These are phyloP conservation scores for Cotesia congregata DNA, from an alignment of 2,888 invertebrate genomes.

Conservation along the genomic window DNA sequence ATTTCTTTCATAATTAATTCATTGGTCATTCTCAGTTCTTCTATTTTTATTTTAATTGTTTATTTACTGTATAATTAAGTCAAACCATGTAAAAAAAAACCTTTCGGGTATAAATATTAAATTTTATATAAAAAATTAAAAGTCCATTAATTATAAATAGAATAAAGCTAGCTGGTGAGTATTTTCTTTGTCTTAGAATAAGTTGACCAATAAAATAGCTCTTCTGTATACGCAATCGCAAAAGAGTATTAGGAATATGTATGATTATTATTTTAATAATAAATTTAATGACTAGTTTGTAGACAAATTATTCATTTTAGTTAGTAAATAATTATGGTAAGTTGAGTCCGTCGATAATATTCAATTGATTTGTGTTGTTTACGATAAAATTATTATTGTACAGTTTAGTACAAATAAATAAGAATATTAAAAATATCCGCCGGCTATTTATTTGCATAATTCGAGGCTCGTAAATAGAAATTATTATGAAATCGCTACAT, in stretches of 20 bases:
- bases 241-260: no score
- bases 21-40: background rate
- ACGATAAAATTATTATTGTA: background rate
- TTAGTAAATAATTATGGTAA: no score
- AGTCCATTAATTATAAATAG: background rate
- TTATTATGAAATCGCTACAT: background rate
- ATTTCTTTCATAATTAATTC: constrained; percentile 9
- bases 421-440: background rate
- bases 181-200: background rate
- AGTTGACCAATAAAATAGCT: background rate
- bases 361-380: background rate
- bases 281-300: no score
- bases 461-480: background rate
- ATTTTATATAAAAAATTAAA: background rate
- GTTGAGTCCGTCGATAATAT: background rate
- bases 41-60: constrained; percentile 1
- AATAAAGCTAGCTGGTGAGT: background rate
- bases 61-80: background rate
- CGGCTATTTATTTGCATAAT: background rate
- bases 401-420: background rate
- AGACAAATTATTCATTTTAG: no score
- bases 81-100: background rate
- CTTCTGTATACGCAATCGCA: background rate
- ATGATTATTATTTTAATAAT: background rate
- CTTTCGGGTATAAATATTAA: background rate